Conservation (phyloP, 2,797 vertebrate genomes). For the Poeciliopsis infans region DNA sequence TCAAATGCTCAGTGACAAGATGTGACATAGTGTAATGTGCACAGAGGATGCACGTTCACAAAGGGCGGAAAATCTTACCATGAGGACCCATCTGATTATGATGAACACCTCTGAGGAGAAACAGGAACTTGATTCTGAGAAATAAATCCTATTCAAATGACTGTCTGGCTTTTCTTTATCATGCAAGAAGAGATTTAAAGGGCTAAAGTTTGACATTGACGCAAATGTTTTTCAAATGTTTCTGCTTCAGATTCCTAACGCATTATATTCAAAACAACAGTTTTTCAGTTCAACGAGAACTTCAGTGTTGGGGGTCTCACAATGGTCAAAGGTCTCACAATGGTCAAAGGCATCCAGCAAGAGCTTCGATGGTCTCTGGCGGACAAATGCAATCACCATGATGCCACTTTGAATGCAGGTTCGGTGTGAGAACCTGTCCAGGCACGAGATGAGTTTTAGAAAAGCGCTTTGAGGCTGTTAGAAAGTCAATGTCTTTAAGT, state of each 20-base stretch:
- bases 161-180: conserved; percentile 7
- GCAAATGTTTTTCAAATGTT: background rate
- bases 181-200: background rate
- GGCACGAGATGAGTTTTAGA: background rate
- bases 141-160: conserved; percentile 11
- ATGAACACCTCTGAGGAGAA: conserved; percentile 44
- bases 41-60: conserved; percentile 52
- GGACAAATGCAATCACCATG: background rate
- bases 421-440: background rate
- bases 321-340: background rate
- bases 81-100: conserved; percentile 30
- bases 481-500: background rate
- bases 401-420: background rate
- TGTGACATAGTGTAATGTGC: conserved; percentile 60
- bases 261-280: no score
- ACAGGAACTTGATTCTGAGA: conserved; percentile 32
- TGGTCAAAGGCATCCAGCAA: background rate
- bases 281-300: background rate
- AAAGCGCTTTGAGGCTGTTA: background rate
- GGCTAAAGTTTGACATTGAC: background rate
- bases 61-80: conserved; percentile 40
- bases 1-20: conserved; percentile 70
- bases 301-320: background rate
- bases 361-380: background rate
- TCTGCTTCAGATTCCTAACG: background rate